Percentiles rank a stretch among this genome's conserved stretches.
These are phyloP conservation scores for Tridacna crocea DNA, from an alignment of 2,888 invertebrate species.

Conservation along the genomic window DNA sequence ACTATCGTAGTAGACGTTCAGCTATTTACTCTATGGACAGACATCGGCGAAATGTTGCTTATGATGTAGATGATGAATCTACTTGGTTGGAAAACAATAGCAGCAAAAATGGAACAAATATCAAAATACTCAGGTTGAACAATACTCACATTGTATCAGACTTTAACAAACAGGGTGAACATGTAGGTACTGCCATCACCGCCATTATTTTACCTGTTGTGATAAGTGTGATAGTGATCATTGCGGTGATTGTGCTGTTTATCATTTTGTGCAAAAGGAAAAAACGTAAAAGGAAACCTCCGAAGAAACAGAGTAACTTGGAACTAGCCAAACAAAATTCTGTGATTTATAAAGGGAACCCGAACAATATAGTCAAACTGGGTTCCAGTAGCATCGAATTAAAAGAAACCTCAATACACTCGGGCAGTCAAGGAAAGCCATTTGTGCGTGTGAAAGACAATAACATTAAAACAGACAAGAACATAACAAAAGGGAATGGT, in stretches of 20 bases:
- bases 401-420: slow-evolving; percentile 58
- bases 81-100: slow-evolving; percentile 57
- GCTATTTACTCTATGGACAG: slow-evolving; percentile 47
- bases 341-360: slow-evolving; percentile 61
- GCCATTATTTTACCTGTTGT: slow-evolving; percentile 56
- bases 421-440: slow-evolving; percentile 59
- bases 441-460: slow-evolving; percentile 65
- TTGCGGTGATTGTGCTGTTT: slow-evolving; percentile 48
- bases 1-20: slow-evolving; percentile 67
- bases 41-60: slow-evolving; percentile 47
- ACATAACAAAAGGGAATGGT: slow-evolving; percentile 58
- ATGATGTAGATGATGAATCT: slow-evolving; percentile 40
- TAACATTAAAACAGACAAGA: slow-evolving; percentile 64
- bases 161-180: slow-evolving; percentile 16
- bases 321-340: slow-evolving; percentile 67
- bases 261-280: slow-evolving; percentile 52
- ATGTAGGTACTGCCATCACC: slow-evolving; percentile 29
- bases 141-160: slow-evolving; percentile 44
- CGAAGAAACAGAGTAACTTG: slow-evolving; percentile 61
- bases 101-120: slow-evolving; percentile 77
- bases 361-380: slow-evolving; percentile 50
- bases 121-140: slow-evolving; percentile 63
- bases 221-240: slow-evolving; percentile 50
- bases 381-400: slow-evolving; percentile 57
- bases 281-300: slow-evolving; percentile 45